Percentiles rank a stretch among this genome's conserved stretches.
Evolutionary conservation across 2,797 vertebrate species (phyloP).

Genomic region (Coregonus ussuriensis): DNA sequence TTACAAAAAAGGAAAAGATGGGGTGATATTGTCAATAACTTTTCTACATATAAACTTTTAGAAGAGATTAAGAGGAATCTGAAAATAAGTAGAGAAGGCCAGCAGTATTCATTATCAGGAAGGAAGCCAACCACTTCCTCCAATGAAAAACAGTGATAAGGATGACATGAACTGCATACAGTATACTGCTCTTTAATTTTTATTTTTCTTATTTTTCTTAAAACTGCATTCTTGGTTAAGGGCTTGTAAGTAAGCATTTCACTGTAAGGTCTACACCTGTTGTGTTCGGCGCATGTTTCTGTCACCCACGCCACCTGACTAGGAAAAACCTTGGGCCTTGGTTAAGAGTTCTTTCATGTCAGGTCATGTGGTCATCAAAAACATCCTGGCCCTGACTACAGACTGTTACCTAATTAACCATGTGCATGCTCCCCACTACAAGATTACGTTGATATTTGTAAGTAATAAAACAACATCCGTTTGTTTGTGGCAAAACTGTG

Average conservation of each 20-base stretch:
- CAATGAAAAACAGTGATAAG: not conserved
- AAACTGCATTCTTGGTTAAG: no score
- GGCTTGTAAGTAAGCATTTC: no score
- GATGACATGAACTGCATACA: not conserved
- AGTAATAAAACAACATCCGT: not conserved
- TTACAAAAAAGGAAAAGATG: not conserved
- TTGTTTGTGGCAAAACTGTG: no score
- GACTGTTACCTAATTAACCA: not conserved
- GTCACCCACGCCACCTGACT: not conserved
- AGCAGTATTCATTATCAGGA: not conserved
- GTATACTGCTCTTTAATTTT: not conserved
- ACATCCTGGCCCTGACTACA: not conserved
- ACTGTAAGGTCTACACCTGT: no score
- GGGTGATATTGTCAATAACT: not conserved
- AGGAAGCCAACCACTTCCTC: not conserved
- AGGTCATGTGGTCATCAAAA: not conserved
- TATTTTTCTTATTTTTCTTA: no score
- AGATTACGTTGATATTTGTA: not conserved
- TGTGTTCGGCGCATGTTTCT: not conserved
- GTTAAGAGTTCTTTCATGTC: not conserved
- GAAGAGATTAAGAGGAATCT: not conserved
- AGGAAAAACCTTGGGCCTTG: not conserved
- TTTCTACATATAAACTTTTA: not conserved
- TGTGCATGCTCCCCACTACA: not conserved
- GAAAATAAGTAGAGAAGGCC: not conserved